A percentile compares a stretch with the other conserved stretches of the same genome.
phyloP scores from a whole-genome alignment of 2,797 vertebrate genomes.

The Avahi laniger region DNA sequence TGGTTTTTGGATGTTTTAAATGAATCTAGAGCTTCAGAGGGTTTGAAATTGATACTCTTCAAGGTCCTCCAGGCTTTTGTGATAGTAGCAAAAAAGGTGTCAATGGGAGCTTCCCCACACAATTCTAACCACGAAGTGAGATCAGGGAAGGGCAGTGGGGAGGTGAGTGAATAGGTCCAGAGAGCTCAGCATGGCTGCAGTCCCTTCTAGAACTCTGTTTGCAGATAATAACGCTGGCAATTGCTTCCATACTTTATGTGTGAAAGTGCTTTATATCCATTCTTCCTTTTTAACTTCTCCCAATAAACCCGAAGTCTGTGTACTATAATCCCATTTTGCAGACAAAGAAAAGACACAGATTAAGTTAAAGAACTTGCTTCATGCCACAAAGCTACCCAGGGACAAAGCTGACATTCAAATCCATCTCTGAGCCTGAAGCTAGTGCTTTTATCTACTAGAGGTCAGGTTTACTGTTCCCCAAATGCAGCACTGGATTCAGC shows the following conservation, averaged over 20 bases:
- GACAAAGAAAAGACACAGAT: not conserved
- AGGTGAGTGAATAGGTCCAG: accelerated
- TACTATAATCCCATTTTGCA: not conserved
- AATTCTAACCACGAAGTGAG: not conserved
- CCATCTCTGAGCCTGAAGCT: not conserved
- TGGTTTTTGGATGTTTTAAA: slow-evolving; percentile 23
- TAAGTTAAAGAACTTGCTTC: not conserved
- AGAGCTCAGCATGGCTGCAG: accelerated
- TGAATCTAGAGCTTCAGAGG: slow-evolving; percentile 56
- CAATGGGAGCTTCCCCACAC: not conserved
- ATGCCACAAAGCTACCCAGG: not conserved
- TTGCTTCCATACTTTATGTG: not conserved
- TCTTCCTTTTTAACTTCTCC: not conserved
- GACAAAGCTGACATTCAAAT: not conserved
- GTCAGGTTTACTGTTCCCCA: not conserved
- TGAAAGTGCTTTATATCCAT: not conserved
- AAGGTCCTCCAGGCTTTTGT: not conserved
- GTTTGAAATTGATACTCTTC: slow-evolving; percentile 18
- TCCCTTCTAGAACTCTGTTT: not conserved
- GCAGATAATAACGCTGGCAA: not conserved
- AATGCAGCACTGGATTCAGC: not conserved
- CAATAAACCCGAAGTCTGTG: not conserved
- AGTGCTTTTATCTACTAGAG: not conserved
- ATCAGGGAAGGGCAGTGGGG: not conserved
- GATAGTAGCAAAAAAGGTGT: not conserved